A percentile compares a stretch with the other conserved stretches of the same genome.
Conservation (phyloP, 2,888 invertebrate species). For the Cataglyphis rosenhaueri region DNA sequence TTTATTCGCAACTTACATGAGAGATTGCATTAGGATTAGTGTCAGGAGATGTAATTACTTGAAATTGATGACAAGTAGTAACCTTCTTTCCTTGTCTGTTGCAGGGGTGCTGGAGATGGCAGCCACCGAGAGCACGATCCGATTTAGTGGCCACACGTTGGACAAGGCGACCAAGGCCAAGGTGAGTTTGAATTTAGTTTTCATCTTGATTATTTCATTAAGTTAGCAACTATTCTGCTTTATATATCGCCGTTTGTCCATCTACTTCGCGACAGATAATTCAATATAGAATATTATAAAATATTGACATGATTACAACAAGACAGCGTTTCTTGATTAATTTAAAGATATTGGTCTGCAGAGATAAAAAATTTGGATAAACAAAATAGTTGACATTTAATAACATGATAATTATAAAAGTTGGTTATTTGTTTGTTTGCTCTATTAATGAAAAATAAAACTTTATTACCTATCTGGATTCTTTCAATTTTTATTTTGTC, state of each 20-base stretch:
- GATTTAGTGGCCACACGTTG: slow-evolving; percentile 98
- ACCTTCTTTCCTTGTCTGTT: slow-evolving; percentile 81
- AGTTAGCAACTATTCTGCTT: neutral
- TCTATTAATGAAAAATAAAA: neutral
- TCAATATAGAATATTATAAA: neutral
- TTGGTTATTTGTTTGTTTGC: neutral
- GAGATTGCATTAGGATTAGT: slow-evolving; percentile 30
- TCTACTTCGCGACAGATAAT: neutral
- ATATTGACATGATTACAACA: neutral
- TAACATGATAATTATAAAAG: neutral
- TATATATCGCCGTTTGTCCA: neutral
- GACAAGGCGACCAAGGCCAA: slow-evolving; percentile 99
- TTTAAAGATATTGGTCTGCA: neutral
- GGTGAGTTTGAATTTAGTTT: slow-evolving; percentile 83
- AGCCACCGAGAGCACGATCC: slow-evolving; percentile 93
- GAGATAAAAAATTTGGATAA: neutral
- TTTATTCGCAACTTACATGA: slow-evolving; percentile 19
- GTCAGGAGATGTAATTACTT: slow-evolving; percentile 33
- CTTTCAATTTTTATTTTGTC: neutral
- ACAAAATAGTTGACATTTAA: neutral
- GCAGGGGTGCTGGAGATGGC: slow-evolving; percentile 94
- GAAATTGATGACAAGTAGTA: slow-evolving; percentile 55
- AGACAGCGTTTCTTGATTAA: neutral
- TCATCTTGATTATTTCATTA: slow-evolving; percentile 36
- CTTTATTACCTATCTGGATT: neutral